phyloP scores from a whole-genome alignment of 2,888 invertebrate genomes.

The Sturmia bella region DNA sequence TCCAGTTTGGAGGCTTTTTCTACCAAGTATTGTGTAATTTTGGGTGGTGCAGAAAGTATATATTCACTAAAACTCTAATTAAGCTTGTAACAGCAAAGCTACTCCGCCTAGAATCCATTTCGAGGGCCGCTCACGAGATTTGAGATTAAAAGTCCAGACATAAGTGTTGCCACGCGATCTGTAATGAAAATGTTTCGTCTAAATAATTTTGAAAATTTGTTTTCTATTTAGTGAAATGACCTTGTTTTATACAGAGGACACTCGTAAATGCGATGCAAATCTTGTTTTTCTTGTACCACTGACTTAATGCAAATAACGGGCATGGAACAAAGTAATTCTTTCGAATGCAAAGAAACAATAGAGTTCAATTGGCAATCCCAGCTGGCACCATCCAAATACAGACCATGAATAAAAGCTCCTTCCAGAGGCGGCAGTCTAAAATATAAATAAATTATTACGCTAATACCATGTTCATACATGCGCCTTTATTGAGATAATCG shows the following conservation, averaged over 20 bases:
- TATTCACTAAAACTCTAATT: conserved; percentile 73
- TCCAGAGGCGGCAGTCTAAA: conserved; percentile 91
- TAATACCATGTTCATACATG: no score
- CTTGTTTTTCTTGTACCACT: conserved; percentile 95
- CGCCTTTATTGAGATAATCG: no score
- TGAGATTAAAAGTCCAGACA: conserved; percentile 97
- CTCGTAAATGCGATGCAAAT: conserved; percentile 91
- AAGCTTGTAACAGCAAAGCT: conserved; percentile 93
- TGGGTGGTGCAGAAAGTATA: no score
- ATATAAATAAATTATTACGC: not conserved
- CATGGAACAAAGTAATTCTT: conserved; percentile 94
- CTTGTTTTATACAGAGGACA: conserved; percentile 97
- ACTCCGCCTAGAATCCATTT: conserved; percentile 98
- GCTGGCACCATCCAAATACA: conserved; percentile 96
- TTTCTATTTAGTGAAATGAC: conserved; percentile 76
- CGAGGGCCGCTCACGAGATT: conserved; percentile 92
- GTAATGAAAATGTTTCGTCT: not conserved
- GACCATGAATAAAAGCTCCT: conserved; percentile 94
- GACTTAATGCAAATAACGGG: conserved; percentile 95
- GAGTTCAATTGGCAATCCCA: conserved; percentile 92
- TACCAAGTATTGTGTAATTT: no score
- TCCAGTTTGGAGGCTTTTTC: no score
- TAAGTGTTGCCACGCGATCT: conserved; percentile 93
- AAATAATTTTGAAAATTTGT: not conserved
- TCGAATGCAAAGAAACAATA: conserved; percentile 92